phyloP scores from a whole-genome alignment of 2,797 vertebrate species.

The Sebastiscus albofasciatus region DNA sequence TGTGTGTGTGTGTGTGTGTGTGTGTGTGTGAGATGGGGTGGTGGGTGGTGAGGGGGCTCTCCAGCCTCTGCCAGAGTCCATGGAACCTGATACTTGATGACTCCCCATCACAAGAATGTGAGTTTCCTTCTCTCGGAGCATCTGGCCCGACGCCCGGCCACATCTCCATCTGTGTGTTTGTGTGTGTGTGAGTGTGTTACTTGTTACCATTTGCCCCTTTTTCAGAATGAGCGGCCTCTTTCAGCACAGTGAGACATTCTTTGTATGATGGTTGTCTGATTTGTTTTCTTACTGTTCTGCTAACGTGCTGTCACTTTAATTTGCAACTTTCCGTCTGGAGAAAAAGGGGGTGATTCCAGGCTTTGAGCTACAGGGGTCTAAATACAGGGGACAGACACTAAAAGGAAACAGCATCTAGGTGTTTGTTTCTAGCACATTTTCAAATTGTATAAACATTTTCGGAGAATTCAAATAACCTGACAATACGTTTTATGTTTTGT shows the following conservation, averaged over 20 bases:
- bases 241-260: constrained; percentile 66
- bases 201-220: constrained; percentile 74
- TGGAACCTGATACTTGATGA: constrained; percentile 99
- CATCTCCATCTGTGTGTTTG: constrained; percentile 89
- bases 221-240: constrained; percentile 72
- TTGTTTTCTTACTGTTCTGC: constrained; percentile 45
- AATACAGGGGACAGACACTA: background rate
- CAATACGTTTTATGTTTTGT: background rate
- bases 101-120: constrained; percentile 96
- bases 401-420: background rate
- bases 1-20: constrained; percentile 20
- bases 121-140: constrained; percentile 90
- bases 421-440: background rate
- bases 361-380: background rate
- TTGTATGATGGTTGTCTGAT: constrained; percentile 49
- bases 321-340: constrained; percentile 4
- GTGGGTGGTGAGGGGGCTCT: constrained; percentile 84
- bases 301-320: constrained; percentile 46
- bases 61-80: constrained; percentile 88
- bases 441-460: background rate
- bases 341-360: background rate
- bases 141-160: constrained; percentile 86
- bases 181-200: constrained; percentile 51
- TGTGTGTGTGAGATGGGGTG: constrained; percentile 7
- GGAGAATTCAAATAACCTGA: too few relatives aligned